Base-by-base conservation (phyloP, 2,888 invertebrate species). In the Drosophila kanekoi region DNA sequence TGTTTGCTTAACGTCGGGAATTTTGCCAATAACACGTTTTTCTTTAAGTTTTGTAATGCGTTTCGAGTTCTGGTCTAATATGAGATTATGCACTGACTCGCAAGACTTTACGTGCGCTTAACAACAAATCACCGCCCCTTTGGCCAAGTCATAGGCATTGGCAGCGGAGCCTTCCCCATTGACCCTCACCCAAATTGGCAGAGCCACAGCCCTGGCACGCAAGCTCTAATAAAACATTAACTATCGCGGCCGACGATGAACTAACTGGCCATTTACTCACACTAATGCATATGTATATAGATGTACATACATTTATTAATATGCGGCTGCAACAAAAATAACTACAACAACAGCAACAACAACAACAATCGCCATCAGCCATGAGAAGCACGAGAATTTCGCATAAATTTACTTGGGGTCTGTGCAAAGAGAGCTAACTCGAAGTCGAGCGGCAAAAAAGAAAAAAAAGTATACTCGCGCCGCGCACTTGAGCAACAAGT, bases 341-440 rank as follows among this genome's bases (percentile, higher is more conserved):
- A 43, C 47, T 14, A 14, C 18, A 16, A 14, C 18, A 48, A 49
- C 37, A 8, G 8, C 18, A 58, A 44, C 28, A 52, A 40, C 47
- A 18, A 13, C 20, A 44, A 18, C 37, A 62, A 28, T 40, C 56
- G 59, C 72, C 72, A 74, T 66, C 77, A 74, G 38, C 69, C 76
- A 78, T 84, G 81, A 72, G 75, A 81, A 79, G 66, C 87, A 84
- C 87, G 87, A 87, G 85, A 81, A 81, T 54, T 79, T 82, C 79
- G 86, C 85, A 82, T 82, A 87, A 76, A 87, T 85, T 87, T 76
- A 53, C 35, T 47, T 49, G 32, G 49, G 41, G 45, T 38, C 47
- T 43, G 23, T 41, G 47, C 23, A 53, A 37, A 38, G 45, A 28
- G 13, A 28, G n/a, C 10, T 10, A 33, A 47, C 38, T 45, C 8